Percentiles rank a stretch among this genome's conserved stretches.
Conservation (phyloP, 2,888 invertebrate species). For the Dasysyrphus albostriatus region DNA sequence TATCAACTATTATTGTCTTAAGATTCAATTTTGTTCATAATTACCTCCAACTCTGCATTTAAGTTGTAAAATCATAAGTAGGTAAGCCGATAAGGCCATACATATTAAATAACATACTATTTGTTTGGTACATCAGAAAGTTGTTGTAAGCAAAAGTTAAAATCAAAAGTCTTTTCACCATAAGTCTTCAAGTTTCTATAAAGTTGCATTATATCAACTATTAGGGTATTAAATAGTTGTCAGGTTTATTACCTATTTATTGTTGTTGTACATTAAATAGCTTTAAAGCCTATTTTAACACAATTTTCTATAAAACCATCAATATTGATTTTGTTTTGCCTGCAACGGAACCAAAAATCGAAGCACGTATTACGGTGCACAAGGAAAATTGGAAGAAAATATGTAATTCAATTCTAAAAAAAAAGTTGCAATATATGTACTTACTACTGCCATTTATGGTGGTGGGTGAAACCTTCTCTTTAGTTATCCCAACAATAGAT, state of each 20-base stretch:
- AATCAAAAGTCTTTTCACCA: not conserved
- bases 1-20: too few species aligned
- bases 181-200: not conserved
- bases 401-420: conserved; percentile 10
- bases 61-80: not conserved
- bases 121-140: not conserved
- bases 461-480: conserved; percentile 67
- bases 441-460: conserved; percentile 57
- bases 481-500: conserved; percentile 39
- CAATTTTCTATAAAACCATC: not conserved
- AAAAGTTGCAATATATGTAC: conserved; percentile 36
- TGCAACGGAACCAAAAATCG: not conserved
- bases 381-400: conserved; percentile 11
- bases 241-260: too few species aligned
- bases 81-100: not conserved
- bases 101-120: too few species aligned
- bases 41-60: not conserved
- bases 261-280: too few species aligned
- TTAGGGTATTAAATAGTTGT: not conserved
- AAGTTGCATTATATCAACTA: not conserved
- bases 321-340: not conserved
- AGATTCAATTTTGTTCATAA: not conserved
- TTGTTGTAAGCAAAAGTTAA: conserved; percentile 2
- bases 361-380: not conserved
- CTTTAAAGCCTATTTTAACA: conserved; percentile 10